These are phyloP conservation scores for Ornithoptera alexandrae DNA, from an alignment of 2,888 invertebrate species.

Conservation along the genomic window DNA sequence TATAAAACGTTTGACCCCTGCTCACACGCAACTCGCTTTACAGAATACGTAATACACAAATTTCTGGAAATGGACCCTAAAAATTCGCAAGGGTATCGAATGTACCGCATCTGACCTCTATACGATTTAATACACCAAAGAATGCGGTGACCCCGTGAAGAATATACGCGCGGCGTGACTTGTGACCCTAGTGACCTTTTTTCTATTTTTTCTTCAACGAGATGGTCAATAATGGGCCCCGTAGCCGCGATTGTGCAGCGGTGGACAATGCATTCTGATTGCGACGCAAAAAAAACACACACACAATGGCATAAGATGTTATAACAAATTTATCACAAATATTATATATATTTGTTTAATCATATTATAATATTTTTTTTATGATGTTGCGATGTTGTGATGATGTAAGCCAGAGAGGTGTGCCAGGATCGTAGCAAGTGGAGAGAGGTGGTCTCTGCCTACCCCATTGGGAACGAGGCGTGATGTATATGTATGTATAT, in stretches of 20 bases:
- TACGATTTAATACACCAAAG: slow-evolving; percentile 43
- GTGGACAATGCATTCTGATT: slow-evolving; percentile 72
- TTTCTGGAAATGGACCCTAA: slow-evolving; percentile 52
- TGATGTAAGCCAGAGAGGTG: no score
- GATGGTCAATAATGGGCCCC: slow-evolving; percentile 63
- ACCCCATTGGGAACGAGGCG: no score
- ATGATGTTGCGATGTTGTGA: no score
- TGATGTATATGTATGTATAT: no score
- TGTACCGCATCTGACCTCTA: slow-evolving; percentile 57
- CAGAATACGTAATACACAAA: slow-evolving; percentile 51
- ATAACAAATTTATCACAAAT: slow-evolving; percentile 29
- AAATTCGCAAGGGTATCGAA: slow-evolving; percentile 50
- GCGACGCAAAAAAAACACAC: slow-evolving; percentile 49
- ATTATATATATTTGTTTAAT: slow-evolving; percentile 8
- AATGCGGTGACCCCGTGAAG: slow-evolving; percentile 32
- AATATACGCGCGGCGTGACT: slow-evolving; percentile 45
- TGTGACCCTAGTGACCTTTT: slow-evolving; percentile 53
- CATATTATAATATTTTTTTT: not conserved
- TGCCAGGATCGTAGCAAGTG: no score
- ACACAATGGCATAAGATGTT: slow-evolving; percentile 34
- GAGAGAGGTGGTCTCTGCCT: no score
- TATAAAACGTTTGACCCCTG: slow-evolving; percentile 52
- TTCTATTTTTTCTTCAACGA: slow-evolving; percentile 45
- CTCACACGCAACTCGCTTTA: slow-evolving; percentile 70
- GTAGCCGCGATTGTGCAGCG: slow-evolving; percentile 48